A percentile compares a stretch with the other conserved stretches of the same genome.
phyloP scores from a whole-genome alignment of 1,140 invertebrate species.

The Hydropsyche tenuis region DNA sequence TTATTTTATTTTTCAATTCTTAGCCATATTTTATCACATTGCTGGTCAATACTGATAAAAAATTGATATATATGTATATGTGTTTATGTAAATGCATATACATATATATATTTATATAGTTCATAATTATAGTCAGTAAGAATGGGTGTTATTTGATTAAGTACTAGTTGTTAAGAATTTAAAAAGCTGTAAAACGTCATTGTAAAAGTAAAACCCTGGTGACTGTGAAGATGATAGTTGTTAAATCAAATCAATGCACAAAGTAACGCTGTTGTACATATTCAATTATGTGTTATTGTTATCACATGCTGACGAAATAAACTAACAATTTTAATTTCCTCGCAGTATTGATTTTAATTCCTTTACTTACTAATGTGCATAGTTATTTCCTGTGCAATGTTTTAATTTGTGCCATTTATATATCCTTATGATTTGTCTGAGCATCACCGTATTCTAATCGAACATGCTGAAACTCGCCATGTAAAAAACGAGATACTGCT shows the following conservation, averaged over 20 bases:
- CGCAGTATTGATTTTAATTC: no score
- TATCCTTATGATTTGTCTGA: no score
- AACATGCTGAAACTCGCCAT: no score
- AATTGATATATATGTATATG: conserved; percentile 5
- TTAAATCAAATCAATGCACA: conserved; percentile 34
- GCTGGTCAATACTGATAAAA: conserved; percentile 50
- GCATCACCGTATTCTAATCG: no score
- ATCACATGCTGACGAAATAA: no score
- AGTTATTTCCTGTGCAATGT: no score
- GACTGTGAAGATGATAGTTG: not conserved
- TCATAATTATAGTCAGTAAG: conserved; percentile 11
- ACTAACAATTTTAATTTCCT: no score
- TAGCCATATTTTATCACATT: conserved; percentile 47
- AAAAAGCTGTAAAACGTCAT: conserved; percentile 5
- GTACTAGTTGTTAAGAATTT: conserved; percentile 24
- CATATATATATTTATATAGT: conserved; percentile 19
- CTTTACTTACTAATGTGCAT: no score
- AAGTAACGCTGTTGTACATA: conserved; percentile 27
- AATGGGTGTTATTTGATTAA: conserved; percentile 33
- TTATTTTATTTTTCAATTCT: conserved; percentile 35
- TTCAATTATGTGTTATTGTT: no score
- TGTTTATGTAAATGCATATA: not conserved
- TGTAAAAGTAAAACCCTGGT: not conserved
- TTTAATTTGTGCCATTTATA: no score
- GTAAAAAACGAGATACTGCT: no score